Base-by-base conservation (phyloP, 2,797 vertebrate species). In the Coendou prehensilis region DNA sequence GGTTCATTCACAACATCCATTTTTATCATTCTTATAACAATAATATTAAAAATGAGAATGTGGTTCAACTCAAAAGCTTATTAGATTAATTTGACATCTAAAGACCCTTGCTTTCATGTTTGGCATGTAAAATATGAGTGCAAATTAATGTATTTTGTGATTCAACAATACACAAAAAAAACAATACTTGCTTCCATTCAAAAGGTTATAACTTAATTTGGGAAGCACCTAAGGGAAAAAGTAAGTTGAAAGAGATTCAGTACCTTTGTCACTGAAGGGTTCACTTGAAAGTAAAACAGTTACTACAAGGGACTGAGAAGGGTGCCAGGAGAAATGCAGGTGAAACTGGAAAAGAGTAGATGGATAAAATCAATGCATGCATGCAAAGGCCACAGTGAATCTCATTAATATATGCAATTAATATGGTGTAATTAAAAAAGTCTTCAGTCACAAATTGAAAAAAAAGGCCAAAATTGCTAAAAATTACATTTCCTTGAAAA, bases 31-130 rank as follows among this genome's bases (percentile, higher is more conserved):
- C 50, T 75, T 79, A 56, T 54, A 87, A 95, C 47, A 59, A 26
- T 92, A 82, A 80, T 75, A 56, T 84, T 96, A n/a, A 97, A 94
- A 93, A 92, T 94, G 64, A 91, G 84, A 92, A 89, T 23, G 84
- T 81, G n/a, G 33, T 84, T 20, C 47, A 94, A 83, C 63, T 83
- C 28, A 78, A 83, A 17, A 87, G 33, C 26, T 93, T 93, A 93
- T 91, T 95, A 93, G 28, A 89, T 88, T 89, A 86, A 89, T 89
- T 93, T 81, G 50, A 15, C 79, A 86, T 91, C 84, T 88, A 80
- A 56, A 61, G 33, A 80, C 52, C 28, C 41, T 88, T 28, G 63
- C 41, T 95, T 96, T 94, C 52, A 50, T 61, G 20, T 87, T 92
- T 87, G 56, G 56, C 61, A 71, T 87, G 28, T n/a, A 85, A 95